Percentiles rank a stretch among this genome's conserved stretches.
Conservation (phyloP, 2,888 invertebrate genomes). For the Megastigmus dorsalis region DNA sequence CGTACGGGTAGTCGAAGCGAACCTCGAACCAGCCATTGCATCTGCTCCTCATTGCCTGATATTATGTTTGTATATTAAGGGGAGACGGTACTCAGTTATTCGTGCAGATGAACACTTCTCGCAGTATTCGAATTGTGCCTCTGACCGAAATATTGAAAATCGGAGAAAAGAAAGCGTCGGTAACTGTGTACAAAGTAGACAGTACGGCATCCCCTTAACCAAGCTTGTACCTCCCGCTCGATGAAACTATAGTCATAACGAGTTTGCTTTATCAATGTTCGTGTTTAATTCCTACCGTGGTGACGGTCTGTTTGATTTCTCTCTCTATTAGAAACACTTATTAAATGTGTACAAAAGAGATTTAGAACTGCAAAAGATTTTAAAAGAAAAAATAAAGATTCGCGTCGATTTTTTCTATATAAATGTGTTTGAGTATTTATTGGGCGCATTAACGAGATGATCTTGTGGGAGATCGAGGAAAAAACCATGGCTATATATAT, state of each 20-base stretch:
- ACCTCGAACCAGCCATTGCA: neutral
- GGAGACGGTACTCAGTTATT: too few species aligned
- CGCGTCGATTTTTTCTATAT: neutral
- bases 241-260: slow-evolving; percentile 15
- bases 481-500: slow-evolving; percentile 46
- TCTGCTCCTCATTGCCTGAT: neutral
- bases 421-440: neutral
- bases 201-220: too few species aligned
- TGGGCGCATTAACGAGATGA: neutral
- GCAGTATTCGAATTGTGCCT: too few species aligned
- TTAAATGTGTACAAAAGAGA: neutral
- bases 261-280: slow-evolving; percentile 26
- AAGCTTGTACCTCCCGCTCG: slow-evolving; percentile 15
- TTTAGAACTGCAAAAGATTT: neutral
- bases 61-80: slow-evolving; percentile 33
- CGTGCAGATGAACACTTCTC: too few species aligned
- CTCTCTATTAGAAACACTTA: neutral
- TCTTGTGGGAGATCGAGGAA: slow-evolving; percentile 27
- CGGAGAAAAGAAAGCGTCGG: too few species aligned
- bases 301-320: slow-evolving; percentile 9
- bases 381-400: neutral
- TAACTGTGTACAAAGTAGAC: too few species aligned
- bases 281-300: neutral
- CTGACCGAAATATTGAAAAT: too few species aligned
- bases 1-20: neutral